Base-by-base conservation (phyloP, 2,888 invertebrate species). In the Chalcis sispes region DNA sequence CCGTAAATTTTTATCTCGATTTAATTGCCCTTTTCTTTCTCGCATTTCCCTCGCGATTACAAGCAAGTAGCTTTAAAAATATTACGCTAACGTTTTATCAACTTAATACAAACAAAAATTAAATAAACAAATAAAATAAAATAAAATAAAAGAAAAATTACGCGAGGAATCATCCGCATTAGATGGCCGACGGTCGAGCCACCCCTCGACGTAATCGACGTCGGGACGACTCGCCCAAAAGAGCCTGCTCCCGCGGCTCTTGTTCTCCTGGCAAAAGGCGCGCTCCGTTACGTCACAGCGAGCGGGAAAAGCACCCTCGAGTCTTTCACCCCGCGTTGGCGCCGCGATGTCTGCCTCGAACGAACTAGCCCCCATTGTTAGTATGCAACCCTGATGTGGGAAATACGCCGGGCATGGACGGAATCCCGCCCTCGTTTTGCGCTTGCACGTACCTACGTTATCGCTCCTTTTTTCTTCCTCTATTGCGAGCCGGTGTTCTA, bases 211-310 rank as follows among this genome's bases (percentile, higher is more conserved):
- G 42, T 32, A 56, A 7, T n/a, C 70, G 70, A 29, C 29, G 62
- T 13, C n/a, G 46, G 46, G 29, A 13, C 27, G 52, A 29, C 54
- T 18, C 65, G 75, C 46, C 65, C 29, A 13, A 42, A 42, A 42
- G n/a, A n/a, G n/a, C n/a, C n/a, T n/a, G 40, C 80, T 82, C 80
- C 71, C 79, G 29, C 5, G 58, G 40, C 20, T 83, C 77, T 81
- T 88, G 83, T 78, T 86, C 72, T 75, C 88, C 88, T 87, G 84
- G 81, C 83, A 88, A 84, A 87, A 85, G 86, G 87, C 88, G 88
- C 88, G 87, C 88, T 88, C 86, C 82, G 84, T 87, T 88, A 88
- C 87, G 87, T 88, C 88, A 88, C 83, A 81, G 82, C 80, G 59
- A 67, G 66, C 69, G 62, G 40, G 67, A 71, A 67, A 77, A 52